Evolutionary conservation across 37 sponge, comb jelly and placozoan genomes (phyloP), one percentile per base, ranked within the genome.

Genomic region (Cladorhizidae sp.): DNA sequence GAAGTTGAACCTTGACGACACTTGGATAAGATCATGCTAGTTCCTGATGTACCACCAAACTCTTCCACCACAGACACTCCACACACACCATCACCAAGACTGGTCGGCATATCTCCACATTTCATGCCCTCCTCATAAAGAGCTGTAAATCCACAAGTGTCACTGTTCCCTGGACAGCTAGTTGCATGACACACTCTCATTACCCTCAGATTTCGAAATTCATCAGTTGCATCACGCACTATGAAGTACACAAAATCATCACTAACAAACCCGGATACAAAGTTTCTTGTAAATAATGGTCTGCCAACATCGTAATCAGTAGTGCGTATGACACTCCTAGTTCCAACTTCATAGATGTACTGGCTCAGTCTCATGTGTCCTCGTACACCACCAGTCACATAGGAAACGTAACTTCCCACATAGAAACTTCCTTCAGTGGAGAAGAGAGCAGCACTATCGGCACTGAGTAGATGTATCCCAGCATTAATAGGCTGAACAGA

Each of bases 351-450:
- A 75, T 39, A 61, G 25, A 61, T 23, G 29, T 12, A 75, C 59
- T 75, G 59, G 0, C 76, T 58, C 58, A 75, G 40, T 35, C 12
- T 28, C 6, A 8, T 43, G 5, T 71, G 1, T 2, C 67, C 35
- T 32, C 32, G 20, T 11, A 3, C 17, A 7, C 17, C 18, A n/a
- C n/a, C n/a, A n/a, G n/a, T n/a, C n/a, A n/a, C n/a, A n/a, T n/a
- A n/a, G n/a, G n/a, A n/a, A n/a, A n/a, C n/a, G 2, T 54, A 28
- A 52, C 69, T 79, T 9, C 80, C 80, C 18, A 68, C 39, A 31
- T 79, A 79, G 55, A 68, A 79, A 51, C 69, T 79, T 9, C 67
- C 80, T 21, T 42, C 80, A 36, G 80, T 42, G 12, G 80, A 49
- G 51, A 79, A 55, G 29, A 68, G 9, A 15, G 70, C 70, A 31